Conservation (phyloP, 2,797 vertebrate species). For the Lagodon rhomboides region DNA sequence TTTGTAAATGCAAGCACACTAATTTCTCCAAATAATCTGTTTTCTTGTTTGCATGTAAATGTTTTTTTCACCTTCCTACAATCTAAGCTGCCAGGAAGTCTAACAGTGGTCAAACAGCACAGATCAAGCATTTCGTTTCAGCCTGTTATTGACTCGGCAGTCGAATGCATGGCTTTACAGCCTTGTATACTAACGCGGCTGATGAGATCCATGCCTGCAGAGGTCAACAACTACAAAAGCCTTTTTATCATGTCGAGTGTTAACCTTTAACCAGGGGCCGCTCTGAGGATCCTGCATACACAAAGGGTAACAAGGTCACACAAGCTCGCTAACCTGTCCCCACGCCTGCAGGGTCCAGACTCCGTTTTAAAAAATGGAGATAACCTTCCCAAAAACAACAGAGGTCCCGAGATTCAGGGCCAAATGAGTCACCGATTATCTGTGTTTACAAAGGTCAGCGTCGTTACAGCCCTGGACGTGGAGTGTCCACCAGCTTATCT, state of each 20-base stretch:
- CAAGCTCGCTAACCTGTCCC: constrained; percentile 52
- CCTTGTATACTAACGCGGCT: constrained; percentile 26
- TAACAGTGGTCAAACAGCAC: background rate
- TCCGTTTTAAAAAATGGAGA: constrained; percentile 67
- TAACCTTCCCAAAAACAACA: constrained; percentile 72
- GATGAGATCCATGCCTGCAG: constrained; percentile 38
- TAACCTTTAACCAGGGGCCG: constrained; percentile 77
- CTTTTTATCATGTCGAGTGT: constrained; percentile 56
- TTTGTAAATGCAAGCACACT: background rate
- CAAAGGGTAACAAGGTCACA: constrained; percentile 74
- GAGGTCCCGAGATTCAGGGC: constrained; percentile 65
- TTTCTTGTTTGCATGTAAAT: background rate
- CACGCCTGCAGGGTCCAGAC: constrained; percentile 70
- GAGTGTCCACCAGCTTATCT: constrained; percentile 76
- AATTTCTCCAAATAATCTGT: no score
- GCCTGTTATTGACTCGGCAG: constrained; percentile 2
- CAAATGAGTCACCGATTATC: constrained; percentile 77
- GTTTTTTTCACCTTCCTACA: background rate
- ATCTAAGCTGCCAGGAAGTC: constrained; percentile 1
- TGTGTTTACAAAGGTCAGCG: constrained; percentile 79
- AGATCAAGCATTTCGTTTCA: constrained; percentile 18
- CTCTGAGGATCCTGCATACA: constrained; percentile 62
- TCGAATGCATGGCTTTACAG: constrained; percentile 10
- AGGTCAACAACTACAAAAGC: constrained; percentile 63
- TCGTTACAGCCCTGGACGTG: constrained; percentile 34